A percentile compares a stretch with the other conserved stretches of the same genome.
Evolutionary conservation across 1,140 invertebrate genomes (phyloP).

Genomic region (Drosophila tristis): DNA sequence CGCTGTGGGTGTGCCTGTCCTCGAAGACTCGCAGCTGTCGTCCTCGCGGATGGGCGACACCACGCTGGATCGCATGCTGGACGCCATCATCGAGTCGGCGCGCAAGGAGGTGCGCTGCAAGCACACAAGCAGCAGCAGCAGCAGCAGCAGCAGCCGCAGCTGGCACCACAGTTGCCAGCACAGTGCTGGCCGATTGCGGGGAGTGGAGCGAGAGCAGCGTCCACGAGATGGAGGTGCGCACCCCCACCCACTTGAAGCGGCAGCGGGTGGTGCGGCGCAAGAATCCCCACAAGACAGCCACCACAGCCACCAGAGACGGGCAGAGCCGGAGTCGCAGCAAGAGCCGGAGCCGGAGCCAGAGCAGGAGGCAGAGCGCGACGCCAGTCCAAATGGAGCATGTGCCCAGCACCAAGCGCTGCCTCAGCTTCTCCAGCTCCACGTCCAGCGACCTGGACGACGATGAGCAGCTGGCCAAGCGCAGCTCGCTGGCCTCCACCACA

Average conservation of each 20-base stretch:
- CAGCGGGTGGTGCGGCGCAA: constrained; percentile 82
- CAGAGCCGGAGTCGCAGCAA: neutral
- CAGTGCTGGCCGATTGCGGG: constrained; percentile 13
- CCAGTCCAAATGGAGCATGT: constrained; percentile 37
- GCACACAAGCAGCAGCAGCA: constrained; percentile 6
- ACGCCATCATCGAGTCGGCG: constrained; percentile 81
- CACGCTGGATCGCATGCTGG: constrained; percentile 81
- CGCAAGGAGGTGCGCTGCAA: constrained; percentile 71
- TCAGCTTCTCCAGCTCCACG: constrained; percentile 71
- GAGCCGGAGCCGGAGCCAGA: neutral
- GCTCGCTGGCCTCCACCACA: constrained; percentile 60
- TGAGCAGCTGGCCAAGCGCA: constrained; percentile 65
- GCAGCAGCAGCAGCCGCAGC: neutral
- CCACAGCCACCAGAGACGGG: neutral
- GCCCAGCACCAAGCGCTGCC: constrained; percentile 74
- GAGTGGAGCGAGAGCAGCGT: constrained; percentile 76
- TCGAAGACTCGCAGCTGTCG: constrained; percentile 73
- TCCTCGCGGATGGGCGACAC: constrained; percentile 83
- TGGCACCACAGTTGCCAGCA: neutral
- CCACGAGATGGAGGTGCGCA: constrained; percentile 83
- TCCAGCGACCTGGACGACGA: constrained; percentile 54
- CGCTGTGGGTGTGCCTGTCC: neutral
- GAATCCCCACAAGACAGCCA: constrained; percentile 59
- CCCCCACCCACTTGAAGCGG: constrained; percentile 76
- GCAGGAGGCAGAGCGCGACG: neutral